Evolutionary conservation across 2,113 vertebrate genomes (phyloP).

Genomic region (Vombatus ursinus): DNA sequence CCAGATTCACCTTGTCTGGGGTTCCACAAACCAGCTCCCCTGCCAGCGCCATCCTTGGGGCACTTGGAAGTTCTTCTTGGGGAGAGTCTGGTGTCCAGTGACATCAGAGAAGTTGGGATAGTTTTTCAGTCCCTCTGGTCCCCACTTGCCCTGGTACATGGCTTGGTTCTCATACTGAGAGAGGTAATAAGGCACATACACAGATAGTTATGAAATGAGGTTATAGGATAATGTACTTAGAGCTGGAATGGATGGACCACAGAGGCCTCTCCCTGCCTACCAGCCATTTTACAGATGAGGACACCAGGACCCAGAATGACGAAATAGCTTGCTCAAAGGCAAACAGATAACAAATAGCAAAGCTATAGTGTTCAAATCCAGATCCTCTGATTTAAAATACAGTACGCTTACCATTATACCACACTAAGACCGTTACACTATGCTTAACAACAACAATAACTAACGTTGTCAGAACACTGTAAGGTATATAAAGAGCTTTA

Average conservation of each 20-base stretch:
- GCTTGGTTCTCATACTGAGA: slow-evolving; percentile 83
- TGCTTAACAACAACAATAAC: background rate
- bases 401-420: background rate
- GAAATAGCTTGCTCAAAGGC: background rate
- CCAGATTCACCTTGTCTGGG: slow-evolving; percentile 79
- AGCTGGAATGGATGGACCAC: background rate
- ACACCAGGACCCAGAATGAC: background rate
- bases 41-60: slow-evolving; percentile 83
- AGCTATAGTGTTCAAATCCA: background rate
- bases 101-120: slow-evolving; percentile 77
- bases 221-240: background rate
- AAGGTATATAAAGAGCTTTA: background rate
- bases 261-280: background rate
- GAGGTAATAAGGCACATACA: background rate
- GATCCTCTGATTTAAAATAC: background rate
- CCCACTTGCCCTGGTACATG: slow-evolving; percentile 79
- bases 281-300: background rate
- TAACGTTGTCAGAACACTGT: background rate
- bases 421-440: background rate
- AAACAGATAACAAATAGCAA: background rate
- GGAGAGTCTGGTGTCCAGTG: slow-evolving; percentile 61
- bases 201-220: background rate
- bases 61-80: slow-evolving; percentile 67
- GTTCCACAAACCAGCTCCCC: slow-evolving; percentile 79
- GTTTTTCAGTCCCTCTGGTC: slow-evolving; percentile 56